A percentile compares a stretch with the other conserved stretches of the same genome.
Conservation (phyloP, 2,113 vertebrate species). For the Coturnix japonica region DNA sequence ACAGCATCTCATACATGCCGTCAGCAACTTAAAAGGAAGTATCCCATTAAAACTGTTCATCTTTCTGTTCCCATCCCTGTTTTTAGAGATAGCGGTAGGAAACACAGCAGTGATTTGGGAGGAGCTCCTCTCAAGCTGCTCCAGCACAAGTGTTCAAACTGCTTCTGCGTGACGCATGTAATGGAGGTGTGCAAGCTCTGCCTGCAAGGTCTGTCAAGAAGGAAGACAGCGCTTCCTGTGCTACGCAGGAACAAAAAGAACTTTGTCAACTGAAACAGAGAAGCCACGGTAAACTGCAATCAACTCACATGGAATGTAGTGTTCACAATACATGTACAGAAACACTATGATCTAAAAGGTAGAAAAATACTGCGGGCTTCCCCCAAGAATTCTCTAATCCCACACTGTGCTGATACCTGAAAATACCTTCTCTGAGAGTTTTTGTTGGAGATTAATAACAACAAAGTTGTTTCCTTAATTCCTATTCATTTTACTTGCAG, state of each 20-base stretch:
- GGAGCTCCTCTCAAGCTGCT: neutral
- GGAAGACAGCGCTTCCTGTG: neutral
- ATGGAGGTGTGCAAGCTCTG: accelerated
- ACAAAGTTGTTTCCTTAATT: neutral
- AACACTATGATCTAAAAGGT: neutral
- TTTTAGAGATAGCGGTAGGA: neutral
- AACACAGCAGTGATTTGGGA: neutral
- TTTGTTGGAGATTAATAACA: neutral
- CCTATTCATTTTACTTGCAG: neutral
- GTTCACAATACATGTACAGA: neutral
- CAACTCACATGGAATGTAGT: neutral
- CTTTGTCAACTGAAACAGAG: neutral
- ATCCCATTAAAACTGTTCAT: neutral
- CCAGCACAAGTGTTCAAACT: accelerated
- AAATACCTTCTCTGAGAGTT: neutral
- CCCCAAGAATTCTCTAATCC: neutral
- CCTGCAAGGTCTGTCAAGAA: neutral
- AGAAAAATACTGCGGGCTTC: neutral
- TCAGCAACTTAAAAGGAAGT: neutral
- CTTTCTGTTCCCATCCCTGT: neutral
- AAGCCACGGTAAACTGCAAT: neutral
- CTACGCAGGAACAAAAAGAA: neutral
- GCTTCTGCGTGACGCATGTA: accelerated
- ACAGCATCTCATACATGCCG: neutral
- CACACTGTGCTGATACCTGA: neutral